Evolutionary conservation across 2,888 invertebrate species (phyloP).

Genomic region (Ichneumon xanthorius): DNA sequence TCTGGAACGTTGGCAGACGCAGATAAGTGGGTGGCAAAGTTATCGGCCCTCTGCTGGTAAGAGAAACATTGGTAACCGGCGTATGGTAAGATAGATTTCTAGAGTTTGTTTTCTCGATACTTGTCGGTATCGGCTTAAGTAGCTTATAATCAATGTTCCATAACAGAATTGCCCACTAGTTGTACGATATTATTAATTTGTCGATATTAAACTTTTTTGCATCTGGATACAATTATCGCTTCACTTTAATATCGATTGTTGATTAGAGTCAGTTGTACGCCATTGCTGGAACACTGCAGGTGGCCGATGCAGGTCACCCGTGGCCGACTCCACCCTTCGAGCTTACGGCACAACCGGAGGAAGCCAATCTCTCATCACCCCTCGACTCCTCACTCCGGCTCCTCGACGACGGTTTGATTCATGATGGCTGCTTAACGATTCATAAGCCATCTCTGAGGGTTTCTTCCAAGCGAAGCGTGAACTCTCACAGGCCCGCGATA

Average conservation of each 20-base stretch:
- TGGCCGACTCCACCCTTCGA: slow-evolving; percentile 78
- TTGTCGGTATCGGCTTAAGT: neutral
- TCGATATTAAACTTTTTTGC: neutral
- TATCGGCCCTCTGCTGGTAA: neutral
- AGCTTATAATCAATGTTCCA: neutral
- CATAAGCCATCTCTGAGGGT: slow-evolving; percentile 71
- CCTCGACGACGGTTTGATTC: slow-evolving; percentile 75
- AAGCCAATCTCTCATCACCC: slow-evolving; percentile 76
- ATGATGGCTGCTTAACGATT: slow-evolving; percentile 79
- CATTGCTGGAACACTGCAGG: slow-evolving; percentile 72
- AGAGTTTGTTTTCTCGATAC: neutral
- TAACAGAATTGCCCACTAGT: neutral
- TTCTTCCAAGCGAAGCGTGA: neutral
- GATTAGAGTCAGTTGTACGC: slow-evolving; percentile 66
- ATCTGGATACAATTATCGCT: neutral
- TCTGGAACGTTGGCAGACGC: neutral
- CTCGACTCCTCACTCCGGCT: slow-evolving; percentile 70
- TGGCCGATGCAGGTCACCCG: slow-evolving; percentile 70
- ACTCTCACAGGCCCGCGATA: neutral
- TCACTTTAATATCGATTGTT: slow-evolving; percentile 29
- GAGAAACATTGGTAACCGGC: neutral
- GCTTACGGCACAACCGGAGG: slow-evolving; percentile 73
- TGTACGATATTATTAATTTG: neutral
- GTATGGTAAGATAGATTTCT: neutral
- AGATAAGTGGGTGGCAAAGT: neutral